Base-by-base conservation (phyloP, 2,888 invertebrate genomes). In the Allophyes oxyacanthae region DNA sequence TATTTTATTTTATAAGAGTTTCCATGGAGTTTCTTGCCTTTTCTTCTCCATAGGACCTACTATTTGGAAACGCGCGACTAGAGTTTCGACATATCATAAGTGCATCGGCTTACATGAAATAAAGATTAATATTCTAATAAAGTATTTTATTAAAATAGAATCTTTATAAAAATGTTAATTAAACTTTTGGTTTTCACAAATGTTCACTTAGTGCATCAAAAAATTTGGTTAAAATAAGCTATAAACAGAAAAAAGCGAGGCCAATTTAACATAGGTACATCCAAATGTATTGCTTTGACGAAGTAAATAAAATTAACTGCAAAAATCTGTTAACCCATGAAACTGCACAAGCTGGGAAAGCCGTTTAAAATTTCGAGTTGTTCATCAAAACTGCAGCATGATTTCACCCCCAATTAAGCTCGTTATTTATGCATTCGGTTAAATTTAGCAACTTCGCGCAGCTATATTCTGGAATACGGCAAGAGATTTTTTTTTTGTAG, bases 361-460 rank as follows among this genome's bases (percentile, higher is more conserved):
- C 52, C 59, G 72, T 72, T 79, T 81, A 79, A 89, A 87, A 85
- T 82, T 83, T 81, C 79, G 84, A 81, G 83, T 78, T 68, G 83
- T 86, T 85, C 86, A 89, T 90, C 89, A 90, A 87, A 91, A 89
- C 84, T 89, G 88, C 90, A 90, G 80, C 78, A 74, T 80, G 82
- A 87, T 90, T 90, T 88, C 81, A 86, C 82, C 78, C 84, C 83
- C 91, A 91, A 91, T 92, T 92, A 91, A 87, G 83, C 83, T 79
- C 64, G 86, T 91, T 90, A 91, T 91, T 92, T 91, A 92, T 92
- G 90, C 84, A 90, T 87, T 86, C 84, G 80, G 79, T 78, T 82
- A 78, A 86, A 87, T 89, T 85, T 85, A 77, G 78, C 77, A 70
- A 77, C 76, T 63, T 62, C 41, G 64, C 51, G 51, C 64, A 66